Evolutionary conservation across 2,797 vertebrate genomes (phyloP).

Genomic region (Australoheros facetus): DNA sequence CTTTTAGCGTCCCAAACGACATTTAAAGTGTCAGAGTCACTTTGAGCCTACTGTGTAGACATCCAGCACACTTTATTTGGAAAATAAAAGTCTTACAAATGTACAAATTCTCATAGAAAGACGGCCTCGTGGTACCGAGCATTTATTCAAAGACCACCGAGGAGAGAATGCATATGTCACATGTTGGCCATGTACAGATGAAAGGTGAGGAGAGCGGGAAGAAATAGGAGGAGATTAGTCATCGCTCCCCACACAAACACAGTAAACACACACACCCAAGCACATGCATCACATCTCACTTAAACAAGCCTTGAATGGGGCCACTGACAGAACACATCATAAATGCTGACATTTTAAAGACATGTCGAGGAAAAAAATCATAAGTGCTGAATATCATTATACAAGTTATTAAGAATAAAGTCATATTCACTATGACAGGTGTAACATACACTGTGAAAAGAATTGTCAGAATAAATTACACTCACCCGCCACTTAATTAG

Average conservation of each 20-base stretch:
- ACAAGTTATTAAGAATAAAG: background rate
- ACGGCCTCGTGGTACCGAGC: constrained; percentile 18
- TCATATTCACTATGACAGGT: background rate
- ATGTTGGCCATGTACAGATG: constrained; percentile 53
- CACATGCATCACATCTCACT: constrained; percentile 6
- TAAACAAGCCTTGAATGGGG: background rate
- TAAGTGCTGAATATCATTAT: background rate
- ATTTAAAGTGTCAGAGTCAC: background rate
- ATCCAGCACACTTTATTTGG: background rate
- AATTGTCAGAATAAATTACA: background rate
- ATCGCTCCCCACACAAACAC: background rate
- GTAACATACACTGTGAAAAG: background rate
- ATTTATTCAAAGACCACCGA: constrained; percentile 69
- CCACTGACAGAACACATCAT: background rate
- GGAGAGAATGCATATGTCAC: constrained; percentile 46
- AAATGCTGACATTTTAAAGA: no score
- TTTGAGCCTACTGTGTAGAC: accelerated
- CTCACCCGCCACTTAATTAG: background rate
- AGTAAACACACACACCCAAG: constrained; percentile 9
- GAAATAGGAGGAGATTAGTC: background rate
- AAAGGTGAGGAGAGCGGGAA: constrained; percentile 22
- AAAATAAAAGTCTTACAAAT: no score
- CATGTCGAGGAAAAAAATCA: background rate
- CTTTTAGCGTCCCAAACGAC: background rate
- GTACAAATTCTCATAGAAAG: no score